These are phyloP conservation scores for Willowsia nigromaculata DNA, from an alignment of 2,888 invertebrate genomes.

Conservation along the genomic window DNA sequence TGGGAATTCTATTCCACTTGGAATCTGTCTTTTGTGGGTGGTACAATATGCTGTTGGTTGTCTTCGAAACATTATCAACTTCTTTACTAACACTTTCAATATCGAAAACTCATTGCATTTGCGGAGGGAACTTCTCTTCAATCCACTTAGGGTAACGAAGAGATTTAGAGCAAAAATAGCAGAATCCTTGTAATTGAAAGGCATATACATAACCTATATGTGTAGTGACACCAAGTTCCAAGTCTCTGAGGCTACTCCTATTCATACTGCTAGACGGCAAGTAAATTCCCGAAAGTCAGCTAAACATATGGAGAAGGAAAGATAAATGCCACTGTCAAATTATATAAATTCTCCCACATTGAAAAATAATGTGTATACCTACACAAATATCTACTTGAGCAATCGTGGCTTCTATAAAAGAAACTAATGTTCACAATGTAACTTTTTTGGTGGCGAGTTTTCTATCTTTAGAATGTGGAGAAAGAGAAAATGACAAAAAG, in stretches of 20 bases:
- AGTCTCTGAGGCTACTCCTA: no score
- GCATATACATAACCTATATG: no score
- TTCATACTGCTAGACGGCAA: no score
- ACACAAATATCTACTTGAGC: neutral
- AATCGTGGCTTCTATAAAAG: neutral
- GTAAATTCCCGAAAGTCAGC: neutral
- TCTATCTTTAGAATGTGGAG: neutral
- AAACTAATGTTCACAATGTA: conserved; percentile 4
- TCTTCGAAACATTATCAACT: neutral
- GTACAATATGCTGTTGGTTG: no score
- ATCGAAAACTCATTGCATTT: no score
- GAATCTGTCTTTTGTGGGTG: conserved; percentile 18
- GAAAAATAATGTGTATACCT: neutral
- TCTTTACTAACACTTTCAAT: neutral
- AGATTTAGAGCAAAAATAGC: no score
- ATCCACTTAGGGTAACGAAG: no score
- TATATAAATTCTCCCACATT: neutral
- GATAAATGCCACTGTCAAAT: neutral
- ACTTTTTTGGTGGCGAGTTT: neutral
- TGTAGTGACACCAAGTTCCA: no score
- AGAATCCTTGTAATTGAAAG: no score
- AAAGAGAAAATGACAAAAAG: conserved; percentile 49
- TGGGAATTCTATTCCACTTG: neutral
- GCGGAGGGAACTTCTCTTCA: no score
- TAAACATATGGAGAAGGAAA: neutral